phyloP scores from a whole-genome alignment of 2,888 invertebrate species.

The Microdon myrmicae region DNA sequence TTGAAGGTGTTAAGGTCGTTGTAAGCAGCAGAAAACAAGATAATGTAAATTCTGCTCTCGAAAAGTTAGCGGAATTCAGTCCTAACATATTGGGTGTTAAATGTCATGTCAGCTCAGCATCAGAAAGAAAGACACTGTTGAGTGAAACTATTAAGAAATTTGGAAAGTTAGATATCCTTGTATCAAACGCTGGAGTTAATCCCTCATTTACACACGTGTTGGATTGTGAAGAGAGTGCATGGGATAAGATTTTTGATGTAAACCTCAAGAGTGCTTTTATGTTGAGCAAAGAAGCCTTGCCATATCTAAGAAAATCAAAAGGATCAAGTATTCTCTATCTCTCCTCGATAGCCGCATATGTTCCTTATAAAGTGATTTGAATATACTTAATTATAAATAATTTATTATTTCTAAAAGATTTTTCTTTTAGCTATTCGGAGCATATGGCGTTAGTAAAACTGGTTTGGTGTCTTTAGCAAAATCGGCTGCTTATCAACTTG shows the following conservation, averaged over 20 bases:
- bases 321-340: conserved; percentile 88
- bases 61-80: conserved; percentile 76
- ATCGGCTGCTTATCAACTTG: conserved; percentile 81
- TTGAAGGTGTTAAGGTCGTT: conserved; percentile 91
- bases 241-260: conserved; percentile 97
- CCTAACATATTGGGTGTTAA: conserved; percentile 80
- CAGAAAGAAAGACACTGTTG: conserved; percentile 82
- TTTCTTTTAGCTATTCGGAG: conserved; percentile 78
- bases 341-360: conserved; percentile 87
- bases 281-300: conserved; percentile 87
- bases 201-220: conserved; percentile 83
- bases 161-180: conserved; percentile 91
- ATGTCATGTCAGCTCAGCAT: conserved; percentile 89
- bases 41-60: conserved; percentile 84
- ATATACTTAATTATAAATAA: neutral
- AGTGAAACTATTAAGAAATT: conserved; percentile 76
- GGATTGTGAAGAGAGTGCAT: conserved; percentile 81
- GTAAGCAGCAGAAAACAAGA: conserved; percentile 89
- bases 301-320: conserved; percentile 80
- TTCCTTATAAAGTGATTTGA: conserved; percentile 74
- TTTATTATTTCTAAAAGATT: neutral
- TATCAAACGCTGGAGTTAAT: conserved; percentile 96
- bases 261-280: conserved; percentile 92
- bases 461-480: conserved; percentile 89
- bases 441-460: conserved; percentile 95